phyloP scores from a whole-genome alignment of 2,888 invertebrate genomes.

The Dioctria rufipes region DNA sequence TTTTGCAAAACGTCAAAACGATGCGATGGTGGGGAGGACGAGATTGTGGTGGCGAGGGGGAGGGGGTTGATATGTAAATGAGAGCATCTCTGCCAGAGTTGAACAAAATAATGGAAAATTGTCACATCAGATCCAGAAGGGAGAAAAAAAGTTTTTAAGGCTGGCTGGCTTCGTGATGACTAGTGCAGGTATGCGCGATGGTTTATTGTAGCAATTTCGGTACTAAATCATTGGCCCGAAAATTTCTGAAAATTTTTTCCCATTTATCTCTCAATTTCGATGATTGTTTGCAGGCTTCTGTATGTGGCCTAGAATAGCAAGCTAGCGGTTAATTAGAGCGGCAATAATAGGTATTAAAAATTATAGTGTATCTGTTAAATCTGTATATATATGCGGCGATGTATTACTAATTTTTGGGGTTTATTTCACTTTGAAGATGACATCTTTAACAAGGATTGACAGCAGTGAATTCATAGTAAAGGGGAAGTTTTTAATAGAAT shows the following conservation, averaged over 20 bases:
- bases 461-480: no score
- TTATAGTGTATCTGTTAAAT: no score
- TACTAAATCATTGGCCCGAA: conserved; percentile 30
- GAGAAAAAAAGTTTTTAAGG: not conserved
- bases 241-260: not conserved
- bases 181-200: conserved; percentile 22
- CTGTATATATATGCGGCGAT: no score
- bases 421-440: no score
- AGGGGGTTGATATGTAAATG: conserved; percentile 29
- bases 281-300: not conserved
- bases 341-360: no score
- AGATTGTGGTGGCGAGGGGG: not conserved
- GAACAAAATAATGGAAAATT: conserved; percentile 46
- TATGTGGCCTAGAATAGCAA: no score
- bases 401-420: no score
- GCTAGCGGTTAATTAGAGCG: no score
- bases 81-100: conserved; percentile 1
- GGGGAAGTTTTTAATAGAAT: no score
- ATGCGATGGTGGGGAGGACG: not conserved
- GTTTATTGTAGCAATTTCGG: conserved; percentile 24
- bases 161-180: not conserved
- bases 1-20: not conserved
- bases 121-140: conserved; percentile 28
- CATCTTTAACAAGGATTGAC: no score
- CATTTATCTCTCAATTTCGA: conserved; percentile 7